Percentiles rank a stretch among this genome's conserved stretches.
Evolutionary conservation across 1,140 invertebrate genomes (phyloP).

Genomic region (Chlorops oryzae): DNA sequence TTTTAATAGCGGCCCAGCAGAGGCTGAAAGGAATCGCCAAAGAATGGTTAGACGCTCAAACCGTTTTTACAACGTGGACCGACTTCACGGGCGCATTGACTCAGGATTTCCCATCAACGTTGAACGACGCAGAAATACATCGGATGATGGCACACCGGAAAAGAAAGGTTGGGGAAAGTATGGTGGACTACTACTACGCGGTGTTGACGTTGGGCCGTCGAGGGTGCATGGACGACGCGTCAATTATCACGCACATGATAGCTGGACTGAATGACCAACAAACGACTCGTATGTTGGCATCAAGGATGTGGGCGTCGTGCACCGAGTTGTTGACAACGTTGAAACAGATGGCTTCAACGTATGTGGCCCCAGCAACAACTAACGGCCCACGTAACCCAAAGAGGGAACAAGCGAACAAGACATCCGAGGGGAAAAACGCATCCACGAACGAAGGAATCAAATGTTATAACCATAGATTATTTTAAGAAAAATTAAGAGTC

Average conservation of each 20-base stretch:
- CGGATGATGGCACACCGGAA: neutral
- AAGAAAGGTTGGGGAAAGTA: neutral
- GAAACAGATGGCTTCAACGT: too few relatives aligned
- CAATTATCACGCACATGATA: neutral
- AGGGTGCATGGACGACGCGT: neutral
- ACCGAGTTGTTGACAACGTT: too few relatives aligned
- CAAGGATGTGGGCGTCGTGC: neutral
- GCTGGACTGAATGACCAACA: neutral
- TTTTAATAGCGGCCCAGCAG: neutral
- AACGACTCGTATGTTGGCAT: neutral
- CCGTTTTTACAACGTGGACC: constrained; percentile 2
- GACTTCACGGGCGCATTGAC: neutral
- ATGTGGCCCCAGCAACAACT: too few relatives aligned
- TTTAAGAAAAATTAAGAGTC: too few relatives aligned
- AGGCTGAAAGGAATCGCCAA: neutral
- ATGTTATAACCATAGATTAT: too few relatives aligned
- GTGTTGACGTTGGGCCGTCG: constrained; percentile 2
- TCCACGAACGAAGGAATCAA: too few relatives aligned
- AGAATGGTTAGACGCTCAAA: constrained; percentile 6
- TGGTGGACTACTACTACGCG: constrained; percentile 1
- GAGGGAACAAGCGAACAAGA: too few relatives aligned
- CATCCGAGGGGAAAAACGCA: too few relatives aligned
- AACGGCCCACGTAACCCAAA: too few relatives aligned
- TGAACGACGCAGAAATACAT: neutral
- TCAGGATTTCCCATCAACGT: neutral